A percentile compares a stretch with the other conserved stretches of the same genome.
Evolutionary conservation across 2,888 invertebrate genomes (phyloP).

Genomic region (Elegia similella): DNA sequence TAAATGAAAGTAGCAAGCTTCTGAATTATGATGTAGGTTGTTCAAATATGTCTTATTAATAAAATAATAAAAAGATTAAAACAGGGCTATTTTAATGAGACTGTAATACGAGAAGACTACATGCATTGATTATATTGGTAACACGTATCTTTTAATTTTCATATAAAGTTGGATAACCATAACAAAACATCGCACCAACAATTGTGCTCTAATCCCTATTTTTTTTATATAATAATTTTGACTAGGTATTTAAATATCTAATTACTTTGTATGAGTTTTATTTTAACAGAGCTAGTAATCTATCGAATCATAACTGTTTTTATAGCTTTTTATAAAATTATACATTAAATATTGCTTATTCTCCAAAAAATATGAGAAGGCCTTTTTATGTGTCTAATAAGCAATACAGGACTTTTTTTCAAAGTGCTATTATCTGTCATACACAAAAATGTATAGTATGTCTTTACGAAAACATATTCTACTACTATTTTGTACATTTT

Average conservation of each 20-base stretch:
- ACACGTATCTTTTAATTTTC: neutral
- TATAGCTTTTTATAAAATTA: too few species aligned
- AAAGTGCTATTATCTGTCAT: neutral
- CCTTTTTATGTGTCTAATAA: too few species aligned
- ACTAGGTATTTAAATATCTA: conserved; percentile 6
- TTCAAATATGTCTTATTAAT: neutral
- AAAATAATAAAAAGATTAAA: neutral
- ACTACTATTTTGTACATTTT: conserved; percentile 16
- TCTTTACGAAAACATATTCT: neutral
- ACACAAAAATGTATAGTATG: too few species aligned
- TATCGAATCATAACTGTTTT: too few species aligned
- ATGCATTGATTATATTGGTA: conserved; percentile 4
- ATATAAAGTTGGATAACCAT: neutral
- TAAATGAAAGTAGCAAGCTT: too few species aligned
- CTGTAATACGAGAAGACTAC: too few species aligned
- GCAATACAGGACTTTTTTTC: too few species aligned
- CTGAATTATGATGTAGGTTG: neutral
- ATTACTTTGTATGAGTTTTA: too few species aligned
- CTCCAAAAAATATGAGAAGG: too few species aligned
- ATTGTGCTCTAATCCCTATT: conserved; percentile 1
- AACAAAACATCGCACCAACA: neutral
- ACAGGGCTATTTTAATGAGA: too few species aligned
- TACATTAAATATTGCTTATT: too few species aligned
- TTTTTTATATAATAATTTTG: conserved; percentile 7
- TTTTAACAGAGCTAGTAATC: too few species aligned